Base-by-base conservation (phyloP, 2,113 vertebrate genomes). In the Platysteira castanea region DNA sequence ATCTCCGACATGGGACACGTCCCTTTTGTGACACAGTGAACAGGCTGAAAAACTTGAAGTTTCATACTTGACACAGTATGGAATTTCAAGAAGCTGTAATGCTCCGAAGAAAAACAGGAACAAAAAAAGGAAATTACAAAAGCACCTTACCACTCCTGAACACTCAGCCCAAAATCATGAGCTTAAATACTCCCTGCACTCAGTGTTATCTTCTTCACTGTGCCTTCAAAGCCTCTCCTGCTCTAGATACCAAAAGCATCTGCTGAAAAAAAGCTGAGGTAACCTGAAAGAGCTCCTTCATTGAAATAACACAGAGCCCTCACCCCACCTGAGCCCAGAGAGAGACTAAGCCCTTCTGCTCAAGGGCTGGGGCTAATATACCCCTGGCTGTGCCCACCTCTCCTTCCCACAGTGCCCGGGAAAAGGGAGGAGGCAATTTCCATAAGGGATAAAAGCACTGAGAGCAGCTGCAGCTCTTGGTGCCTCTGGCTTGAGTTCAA, bases 281-380 rank as follows among this genome's bases (percentile, higher is more conserved):
- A 47, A 27, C 8, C 23, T 27, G 31, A 27, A 47, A 47, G 8
- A 47, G 3, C 11, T 4, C 11, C 30, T 65, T 13, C 15, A n/a
- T 13, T 46, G 4, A n/a, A 56, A n/a, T 1, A 33, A n/a, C n/a
- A n/a, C n/a, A n/a, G 6, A 22, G 6, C 13, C 22, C 23, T 5
- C 2, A 13, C 2, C 13, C 23, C 11, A 19, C 3, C 5, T 11
- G 5, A 14, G 2, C 23, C 12, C 33, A 26, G 2, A 26, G 8
- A 18, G 2, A 4, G 3, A 46, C 9, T 46, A 7, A 46, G 1
- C 3, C 8, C 3, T 4, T 7, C 3, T 13, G 6, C 15, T 22
- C 24, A 13, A 13, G 16, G 65, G 12, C 33, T 47, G 33, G 22
- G 44, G 33, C 47, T 68, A 68, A 68, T 47, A 47, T 20, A 35